These are phyloP conservation scores for Discoglossus pictus DNA, from an alignment of 2,797 vertebrate species.

Conservation along the genomic window DNA sequence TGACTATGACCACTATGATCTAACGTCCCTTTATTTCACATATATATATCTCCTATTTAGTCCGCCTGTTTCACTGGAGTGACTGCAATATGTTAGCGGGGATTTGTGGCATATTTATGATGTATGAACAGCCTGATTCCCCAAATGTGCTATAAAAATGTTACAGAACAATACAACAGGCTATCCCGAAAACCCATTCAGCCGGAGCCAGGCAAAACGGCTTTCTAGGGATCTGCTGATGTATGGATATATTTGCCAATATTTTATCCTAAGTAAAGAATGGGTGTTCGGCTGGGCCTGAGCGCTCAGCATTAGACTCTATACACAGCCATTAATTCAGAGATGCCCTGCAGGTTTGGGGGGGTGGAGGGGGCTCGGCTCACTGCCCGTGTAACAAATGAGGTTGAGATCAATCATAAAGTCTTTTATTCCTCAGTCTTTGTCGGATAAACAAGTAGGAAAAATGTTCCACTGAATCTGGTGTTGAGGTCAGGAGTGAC, in stretches of 20 bases:
- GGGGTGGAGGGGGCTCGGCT: slow-evolving; percentile 13
- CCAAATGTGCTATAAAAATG: slow-evolving; percentile 37
- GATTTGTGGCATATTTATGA: slow-evolving; percentile 47
- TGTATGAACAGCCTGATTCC: slow-evolving; percentile 38
- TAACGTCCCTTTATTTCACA: slow-evolving; percentile 34
- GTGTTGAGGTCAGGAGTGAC: too few species aligned
- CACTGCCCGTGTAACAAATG: slow-evolving; percentile 38
- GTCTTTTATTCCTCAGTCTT: slow-evolving; percentile 44
- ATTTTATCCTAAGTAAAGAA: slow-evolving; percentile 44
- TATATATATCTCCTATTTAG: slow-evolving; percentile 29
- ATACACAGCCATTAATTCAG: slow-evolving; percentile 40
- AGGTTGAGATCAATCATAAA: slow-evolving; percentile 47
- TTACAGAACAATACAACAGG: slow-evolving; percentile 26
- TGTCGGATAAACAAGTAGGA: slow-evolving; percentile 35
- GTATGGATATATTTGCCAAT: slow-evolving; percentile 45
- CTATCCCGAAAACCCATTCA: slow-evolving; percentile 28
- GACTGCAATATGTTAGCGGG: slow-evolving; percentile 38
- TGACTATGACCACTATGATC: background rate
- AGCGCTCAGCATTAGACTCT: slow-evolving; percentile 23
- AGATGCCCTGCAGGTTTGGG: slow-evolving; percentile 35
- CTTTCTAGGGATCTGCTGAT: slow-evolving; percentile 46
- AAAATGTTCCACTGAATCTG: slow-evolving; percentile 38
- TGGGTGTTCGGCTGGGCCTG: slow-evolving; percentile 25
- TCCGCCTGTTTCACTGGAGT: slow-evolving; percentile 24
- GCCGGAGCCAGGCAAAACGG: slow-evolving; percentile 26